phyloP scores from a whole-genome alignment of 2,888 invertebrate genomes.

The Caenorhabditis zanzibari region DNA sequence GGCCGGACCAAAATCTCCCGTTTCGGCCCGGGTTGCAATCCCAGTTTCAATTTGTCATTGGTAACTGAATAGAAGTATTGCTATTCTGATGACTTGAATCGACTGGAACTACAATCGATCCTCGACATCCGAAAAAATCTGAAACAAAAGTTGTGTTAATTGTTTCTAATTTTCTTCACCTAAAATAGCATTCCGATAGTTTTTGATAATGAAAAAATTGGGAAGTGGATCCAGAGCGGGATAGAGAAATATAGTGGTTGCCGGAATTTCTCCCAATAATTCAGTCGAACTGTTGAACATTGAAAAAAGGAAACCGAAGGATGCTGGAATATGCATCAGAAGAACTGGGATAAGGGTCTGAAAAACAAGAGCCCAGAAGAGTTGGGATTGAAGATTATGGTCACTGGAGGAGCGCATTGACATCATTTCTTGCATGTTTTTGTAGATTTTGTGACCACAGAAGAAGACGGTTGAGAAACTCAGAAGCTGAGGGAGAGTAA shows the following conservation, averaged over 20 bases:
- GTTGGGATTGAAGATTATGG: constrained; percentile 41
- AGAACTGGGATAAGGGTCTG: constrained; percentile 47
- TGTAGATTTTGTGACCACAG: constrained; percentile 16
- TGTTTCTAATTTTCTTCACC: neutral
- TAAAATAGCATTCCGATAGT: neutral
- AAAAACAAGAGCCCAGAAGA: constrained; percentile 47
- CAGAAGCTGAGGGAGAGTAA: neutral
- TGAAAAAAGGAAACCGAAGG: neutral
- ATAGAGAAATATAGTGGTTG: constrained; percentile 5
- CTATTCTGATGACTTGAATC: too few relatives aligned
- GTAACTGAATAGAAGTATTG: too few relatives aligned
- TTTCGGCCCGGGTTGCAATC: too few relatives aligned
- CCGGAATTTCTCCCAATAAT: neutral
- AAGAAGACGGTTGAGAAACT: constrained; percentile 12
- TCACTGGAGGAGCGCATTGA: neutral
- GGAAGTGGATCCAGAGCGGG: constrained; percentile 25
- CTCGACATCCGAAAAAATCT: neutral
- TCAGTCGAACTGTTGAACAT: neutral
- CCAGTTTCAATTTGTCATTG: too few relatives aligned
- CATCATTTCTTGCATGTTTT: neutral
- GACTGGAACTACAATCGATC: too few relatives aligned
- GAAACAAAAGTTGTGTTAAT: neutral
- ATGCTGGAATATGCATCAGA: constrained; percentile 51
- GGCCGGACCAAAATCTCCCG: too few relatives aligned
- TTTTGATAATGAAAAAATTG: constrained; percentile 22